These are phyloP conservation scores for Gallinago solitaria DNA, from an alignment of 2,797 vertebrate genomes.

Conservation along the genomic window DNA sequence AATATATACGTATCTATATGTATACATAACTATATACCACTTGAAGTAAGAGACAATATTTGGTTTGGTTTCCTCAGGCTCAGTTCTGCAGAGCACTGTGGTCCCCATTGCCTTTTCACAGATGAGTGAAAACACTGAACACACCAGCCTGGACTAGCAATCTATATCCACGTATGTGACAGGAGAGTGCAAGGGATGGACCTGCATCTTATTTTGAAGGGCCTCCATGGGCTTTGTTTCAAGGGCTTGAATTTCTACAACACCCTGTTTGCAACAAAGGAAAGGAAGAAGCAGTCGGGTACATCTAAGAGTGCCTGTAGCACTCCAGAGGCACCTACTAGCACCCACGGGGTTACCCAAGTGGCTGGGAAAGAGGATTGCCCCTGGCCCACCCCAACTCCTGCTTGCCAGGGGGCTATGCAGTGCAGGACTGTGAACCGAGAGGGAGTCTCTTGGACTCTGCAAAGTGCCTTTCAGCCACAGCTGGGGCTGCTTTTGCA, in stretches of 20 bases:
- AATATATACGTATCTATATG: not conserved
- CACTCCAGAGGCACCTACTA: not conserved
- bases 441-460: not conserved
- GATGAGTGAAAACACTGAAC: not conserved
- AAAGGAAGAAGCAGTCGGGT: not conserved
- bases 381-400: fast-evolving
- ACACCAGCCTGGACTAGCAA: not conserved
- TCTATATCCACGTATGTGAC: not conserved
- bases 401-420: not conserved
- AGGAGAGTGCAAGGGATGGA: not conserved
- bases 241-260: not conserved
- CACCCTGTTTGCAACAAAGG: not conserved
- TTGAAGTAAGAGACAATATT: slow-evolving; percentile 48
- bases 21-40: not conserved
- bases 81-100: not conserved
- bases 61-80: slow-evolving; percentile 14
- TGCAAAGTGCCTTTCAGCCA: not conserved
- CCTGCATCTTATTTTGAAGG: not conserved
- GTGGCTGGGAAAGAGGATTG: not conserved
- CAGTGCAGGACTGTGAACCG: not conserved
- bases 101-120: not conserved
- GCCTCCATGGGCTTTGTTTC: not conserved
- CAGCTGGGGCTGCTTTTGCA: not conserved
- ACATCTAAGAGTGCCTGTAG: not conserved
- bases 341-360: not conserved